Evolutionary conservation across 2,113 vertebrate genomes (phyloP).

Genomic region (Ardeotis arabs): DNA sequence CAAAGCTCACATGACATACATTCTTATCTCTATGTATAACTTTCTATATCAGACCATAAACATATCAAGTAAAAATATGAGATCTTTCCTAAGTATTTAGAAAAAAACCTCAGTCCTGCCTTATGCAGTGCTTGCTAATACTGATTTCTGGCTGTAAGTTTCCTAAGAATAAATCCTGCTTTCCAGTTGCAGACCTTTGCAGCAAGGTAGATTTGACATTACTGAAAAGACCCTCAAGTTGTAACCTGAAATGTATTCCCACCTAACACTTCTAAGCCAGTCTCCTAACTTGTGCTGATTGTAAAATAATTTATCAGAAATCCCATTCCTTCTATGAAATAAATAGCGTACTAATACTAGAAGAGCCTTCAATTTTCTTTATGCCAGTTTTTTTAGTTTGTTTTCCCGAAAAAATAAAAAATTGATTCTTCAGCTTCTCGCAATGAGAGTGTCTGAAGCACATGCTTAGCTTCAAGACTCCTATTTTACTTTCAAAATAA

Average conservation of each 20-base stretch:
- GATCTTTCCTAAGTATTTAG: background rate
- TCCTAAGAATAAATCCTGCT: background rate
- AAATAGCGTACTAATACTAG: background rate
- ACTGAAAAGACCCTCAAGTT: background rate
- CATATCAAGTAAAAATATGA: background rate
- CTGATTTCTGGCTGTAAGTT: background rate
- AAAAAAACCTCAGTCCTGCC: background rate
- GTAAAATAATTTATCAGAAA: background rate
- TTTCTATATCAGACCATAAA: background rate
- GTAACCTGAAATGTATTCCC: background rate
- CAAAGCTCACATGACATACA: background rate
- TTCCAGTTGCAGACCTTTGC: background rate
- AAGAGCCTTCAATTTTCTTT: background rate
- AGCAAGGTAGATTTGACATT: background rate
- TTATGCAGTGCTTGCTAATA: background rate
- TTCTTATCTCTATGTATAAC: background rate
- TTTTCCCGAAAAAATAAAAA: background rate
- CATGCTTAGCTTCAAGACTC: background rate
- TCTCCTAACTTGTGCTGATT: background rate
- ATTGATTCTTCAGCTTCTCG: background rate
- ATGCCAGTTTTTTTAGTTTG: accelerated
- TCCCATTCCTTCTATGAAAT: background rate
- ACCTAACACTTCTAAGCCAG: background rate
- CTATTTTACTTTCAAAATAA: background rate
- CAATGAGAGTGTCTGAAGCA: background rate